Conservation (phyloP, 2,797 vertebrate genomes). For the Phoeniculus purpureus region DNA sequence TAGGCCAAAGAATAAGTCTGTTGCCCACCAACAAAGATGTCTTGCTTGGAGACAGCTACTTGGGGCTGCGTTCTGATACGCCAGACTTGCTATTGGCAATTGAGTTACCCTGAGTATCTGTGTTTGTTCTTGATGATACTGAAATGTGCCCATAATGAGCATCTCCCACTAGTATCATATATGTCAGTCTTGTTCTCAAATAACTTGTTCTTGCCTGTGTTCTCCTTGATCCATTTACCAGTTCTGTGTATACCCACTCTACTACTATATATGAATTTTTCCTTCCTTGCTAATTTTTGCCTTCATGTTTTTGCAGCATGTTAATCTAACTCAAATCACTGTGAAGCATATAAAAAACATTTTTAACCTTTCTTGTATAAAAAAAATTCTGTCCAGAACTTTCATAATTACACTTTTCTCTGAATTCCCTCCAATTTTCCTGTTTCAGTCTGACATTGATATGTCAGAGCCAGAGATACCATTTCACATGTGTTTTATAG, state of each 20-base stretch:
- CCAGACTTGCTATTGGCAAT: background rate
- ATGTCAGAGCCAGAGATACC: background rate
- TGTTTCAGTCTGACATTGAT: background rate
- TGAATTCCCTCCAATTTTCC: background rate
- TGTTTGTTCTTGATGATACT: background rate
- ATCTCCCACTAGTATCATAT: background rate
- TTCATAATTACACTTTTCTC: background rate
- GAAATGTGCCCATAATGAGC: background rate
- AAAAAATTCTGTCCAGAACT: background rate
- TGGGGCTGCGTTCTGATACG: background rate
- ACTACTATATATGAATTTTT: background rate
- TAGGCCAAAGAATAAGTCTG: background rate
- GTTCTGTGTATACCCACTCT: rapidly evolving
- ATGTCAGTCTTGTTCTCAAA: background rate
- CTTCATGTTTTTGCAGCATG: background rate
- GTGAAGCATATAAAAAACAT: background rate
- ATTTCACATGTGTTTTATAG: background rate
- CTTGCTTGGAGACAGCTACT: background rate
- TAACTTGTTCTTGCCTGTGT: background rate
- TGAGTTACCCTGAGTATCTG: background rate
- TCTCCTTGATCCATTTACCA: background rate
- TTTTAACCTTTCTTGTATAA: background rate
- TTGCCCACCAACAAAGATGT: background rate
- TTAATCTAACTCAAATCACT: background rate
- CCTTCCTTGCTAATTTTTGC: background rate